Base-by-base conservation (phyloP, 1,140 invertebrate genomes). In the Pseudomyrmex dendroicus region DNA sequence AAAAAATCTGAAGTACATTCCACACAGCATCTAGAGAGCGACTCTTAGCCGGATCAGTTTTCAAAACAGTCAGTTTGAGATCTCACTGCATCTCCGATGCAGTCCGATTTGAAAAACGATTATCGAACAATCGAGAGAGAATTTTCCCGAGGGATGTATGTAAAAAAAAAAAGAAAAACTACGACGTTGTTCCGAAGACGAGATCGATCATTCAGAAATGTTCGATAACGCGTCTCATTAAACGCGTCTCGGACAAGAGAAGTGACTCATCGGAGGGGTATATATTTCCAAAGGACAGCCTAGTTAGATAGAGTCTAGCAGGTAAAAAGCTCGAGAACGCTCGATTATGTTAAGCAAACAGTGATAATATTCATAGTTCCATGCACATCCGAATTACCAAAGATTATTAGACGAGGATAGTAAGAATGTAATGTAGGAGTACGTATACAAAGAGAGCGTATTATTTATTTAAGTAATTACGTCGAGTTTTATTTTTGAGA, bases 331-430 rank as follows among this genome's bases (percentile, higher is more conserved):
- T 52, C 25, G 63, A 48, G 73, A 44, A 57, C 67, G 35, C 35
- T 35, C 35, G 86, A 87, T 88, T 85, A 89, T 85, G 83, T 57
- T 88, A 89, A 89, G 88, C 87, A 90, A 91, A 89, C 89, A 89
- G 89, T 91, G 91, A 92, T 91, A 92, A 93, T 92, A 90, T 92
- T 91, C 89, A 93, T 93, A 93, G 92, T 93, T 93, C 91, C 91
- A 94, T 91, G 91, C 92, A 93, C 91, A 92, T 92, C 91, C 90
- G 89, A 93, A 93, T 92, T 93, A 94, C 90, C 92, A 93, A 93
- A 93, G 92, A 73, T 83, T 91, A 88, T 86, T 92, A 92, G 90
- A 85, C 84, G 85, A 91, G 61, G 73, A 70, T 83, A 84, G 80
- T 80, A 74, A 74, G 78, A 83, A 48, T 59, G 82, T 61, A 86